Evolutionary conservation across 2,113 vertebrate species (phyloP), one percentile per base, ranked within the genome.

Genomic region (Paramormyrops kingsleyae): DNA sequence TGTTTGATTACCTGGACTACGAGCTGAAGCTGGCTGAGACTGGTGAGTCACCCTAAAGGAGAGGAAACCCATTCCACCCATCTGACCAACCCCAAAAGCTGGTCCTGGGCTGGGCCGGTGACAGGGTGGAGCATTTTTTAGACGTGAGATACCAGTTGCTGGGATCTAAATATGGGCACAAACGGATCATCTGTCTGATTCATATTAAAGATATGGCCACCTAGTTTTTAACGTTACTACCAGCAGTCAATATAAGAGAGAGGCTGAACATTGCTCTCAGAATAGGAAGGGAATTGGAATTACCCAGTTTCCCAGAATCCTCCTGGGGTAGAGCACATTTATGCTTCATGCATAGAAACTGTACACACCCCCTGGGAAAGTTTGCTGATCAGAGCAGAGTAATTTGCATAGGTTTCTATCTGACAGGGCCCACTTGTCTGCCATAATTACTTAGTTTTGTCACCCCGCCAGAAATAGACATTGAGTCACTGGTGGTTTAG

Each of bases 1-100:
- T 99, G 95, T 99, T 99, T 24, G 99, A 99, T 95, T 99, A 99
- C 94, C 94, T 99, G 97, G 99, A 99, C 88, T 91, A 95, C 0
- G 99, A 99, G 94, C 96, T 99, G 93, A 97, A 96, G 94, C 94
- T 99, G 86, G 97, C 98, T 0, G 98, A 99, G 89, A 96, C 97
- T 94, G 99, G 99, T 99, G 94, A 96, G 96, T 89, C 56, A 80
- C 50, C 50, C 88, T 87, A 92, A 97, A 91, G 87, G 89, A 92
- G 87, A 62, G 59, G 93, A 92, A 94, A 94, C 90, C 59, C 88
- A 93, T 94, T 90, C 93, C 4, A 87, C 35, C 44, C 74, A 56
- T 53, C 89, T 88, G 83, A 77, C 86, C 46, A 85, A 90, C 90
- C 74, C 74, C 35, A 19, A 80, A 80, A 42, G 35, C 35, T 42